Evolutionary conservation across 2,888 invertebrate genomes (phyloP), one percentile per base, ranked within the genome.

Genomic region (Sacculina carcini): DNA sequence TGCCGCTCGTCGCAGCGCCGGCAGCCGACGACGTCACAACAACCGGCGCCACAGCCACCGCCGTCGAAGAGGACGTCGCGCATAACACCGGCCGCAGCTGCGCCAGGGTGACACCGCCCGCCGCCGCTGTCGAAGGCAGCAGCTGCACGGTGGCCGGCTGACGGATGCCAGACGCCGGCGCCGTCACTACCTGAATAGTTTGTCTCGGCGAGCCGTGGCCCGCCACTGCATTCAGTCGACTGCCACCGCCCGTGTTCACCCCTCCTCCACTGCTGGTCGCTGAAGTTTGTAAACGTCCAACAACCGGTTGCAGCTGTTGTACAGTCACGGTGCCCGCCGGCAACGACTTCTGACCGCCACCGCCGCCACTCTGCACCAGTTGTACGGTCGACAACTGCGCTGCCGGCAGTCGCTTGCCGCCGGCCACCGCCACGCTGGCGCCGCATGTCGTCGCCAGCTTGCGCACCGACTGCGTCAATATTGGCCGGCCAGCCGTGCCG

Each of bases 251-350:
- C 63, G 32, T 31, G 14, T 23, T 28, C 19, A 26, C 58, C 9
- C 58, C 58, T 19, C 51, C 52, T 24, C 58, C 57, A 48, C 60
- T 60, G 53, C 58, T 57, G 36, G 67, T 64, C 46, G 66, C 64
- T 52, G 66, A 66, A 3, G 67, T 71, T 50, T 69, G 72, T 0
- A 71, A 72, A 52, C 75, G 74, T 55, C 77, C 74, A 64, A 78
- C 73, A 12, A 78, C 76, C 61, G 79, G 79, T 55, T 79, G 78
- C 40, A 80, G 71, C 61, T 79, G 79, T 58, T 79, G 79, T 53
- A 79, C 74, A 0, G 77, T 78, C 63, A 79, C 73, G 0, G 75
- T 72, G 1, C n/a, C n/a, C n/a, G 73, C 70, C 0, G 75, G 71
- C 32, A 74, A 42, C 3, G 71, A 69, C 58, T 75, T 75, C 53